Evolutionary conservation across 2,113 vertebrate species (phyloP).

Genomic region (Poeciliopsis prolifica): DNA sequence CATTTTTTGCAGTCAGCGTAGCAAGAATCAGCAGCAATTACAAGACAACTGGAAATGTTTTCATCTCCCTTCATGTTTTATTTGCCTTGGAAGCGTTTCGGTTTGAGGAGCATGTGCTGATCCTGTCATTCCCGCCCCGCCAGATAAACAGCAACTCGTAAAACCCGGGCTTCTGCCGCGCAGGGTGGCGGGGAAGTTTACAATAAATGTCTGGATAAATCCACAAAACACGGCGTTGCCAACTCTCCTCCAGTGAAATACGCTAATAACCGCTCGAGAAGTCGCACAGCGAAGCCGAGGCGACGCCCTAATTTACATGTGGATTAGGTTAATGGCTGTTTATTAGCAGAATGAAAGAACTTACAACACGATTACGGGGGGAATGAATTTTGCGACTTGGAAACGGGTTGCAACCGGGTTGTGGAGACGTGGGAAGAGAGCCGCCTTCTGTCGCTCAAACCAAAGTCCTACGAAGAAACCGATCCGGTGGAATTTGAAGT

Average conservation of each 20-base stretch:
- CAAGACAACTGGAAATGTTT: constrained; percentile 55
- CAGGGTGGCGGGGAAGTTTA: constrained; percentile 66
- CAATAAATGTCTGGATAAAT: constrained; percentile 76
- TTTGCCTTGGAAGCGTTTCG: constrained; percentile 62
- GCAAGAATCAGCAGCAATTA: constrained; percentile 53
- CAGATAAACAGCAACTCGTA: constrained; percentile 70
- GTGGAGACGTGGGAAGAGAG: constrained; percentile 11
- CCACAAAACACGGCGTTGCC: constrained; percentile 58
- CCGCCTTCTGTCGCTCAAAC: constrained; percentile 37
- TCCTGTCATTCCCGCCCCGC: constrained; percentile 52
- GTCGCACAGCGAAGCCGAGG: constrained; percentile 50
- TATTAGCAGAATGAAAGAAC: constrained; percentile 25
- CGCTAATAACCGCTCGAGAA: constrained; percentile 60
- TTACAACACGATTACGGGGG: constrained; percentile 5
- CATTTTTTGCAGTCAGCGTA: constrained; percentile 32
- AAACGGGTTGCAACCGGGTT: constrained; percentile 1
- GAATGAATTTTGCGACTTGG: constrained; percentile 7
- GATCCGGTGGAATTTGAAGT: constrained; percentile 45
- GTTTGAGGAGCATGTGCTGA: constrained; percentile 46
- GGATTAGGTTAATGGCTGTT: constrained; percentile 44
- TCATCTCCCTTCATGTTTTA: constrained; percentile 55
- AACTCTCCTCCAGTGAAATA: constrained; percentile 67
- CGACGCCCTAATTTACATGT: constrained; percentile 44
- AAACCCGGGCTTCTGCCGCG: constrained; percentile 68
- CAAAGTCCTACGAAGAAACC: constrained; percentile 44